Conservation (phyloP, 2,797 vertebrate genomes). For the Rhabdophis nuchalis region DNA sequence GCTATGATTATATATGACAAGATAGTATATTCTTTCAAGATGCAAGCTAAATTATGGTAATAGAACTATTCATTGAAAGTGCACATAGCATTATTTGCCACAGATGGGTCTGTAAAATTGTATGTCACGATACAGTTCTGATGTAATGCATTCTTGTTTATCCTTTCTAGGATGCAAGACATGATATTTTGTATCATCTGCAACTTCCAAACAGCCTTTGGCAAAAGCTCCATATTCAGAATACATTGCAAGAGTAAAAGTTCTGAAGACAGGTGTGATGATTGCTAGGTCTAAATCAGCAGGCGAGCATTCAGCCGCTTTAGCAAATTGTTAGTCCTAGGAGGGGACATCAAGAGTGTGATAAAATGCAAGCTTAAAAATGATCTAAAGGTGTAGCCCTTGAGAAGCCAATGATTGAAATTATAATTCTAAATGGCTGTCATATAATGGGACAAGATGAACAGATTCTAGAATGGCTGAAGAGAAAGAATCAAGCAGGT, state of each 20-base stretch:
- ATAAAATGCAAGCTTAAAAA: not conserved
- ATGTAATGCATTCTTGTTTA: not conserved
- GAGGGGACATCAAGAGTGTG: not conserved
- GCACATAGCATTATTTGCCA: not conserved
- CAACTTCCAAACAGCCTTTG: not conserved
- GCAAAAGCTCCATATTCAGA: not conserved
- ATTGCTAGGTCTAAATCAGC: not conserved
- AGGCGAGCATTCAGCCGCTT: not conserved
- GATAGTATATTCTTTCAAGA: not conserved
- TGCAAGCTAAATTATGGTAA: not conserved
- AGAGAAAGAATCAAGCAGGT: not conserved
- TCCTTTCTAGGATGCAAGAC: not conserved
- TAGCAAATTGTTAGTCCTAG: not conserved
- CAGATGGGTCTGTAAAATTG: not conserved
- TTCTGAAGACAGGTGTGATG: not conserved
- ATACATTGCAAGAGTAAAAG: not conserved
- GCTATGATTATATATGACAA: not conserved
- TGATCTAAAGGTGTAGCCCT: not conserved
- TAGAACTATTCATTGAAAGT: not conserved
- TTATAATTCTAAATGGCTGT: not conserved
- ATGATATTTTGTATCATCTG: not conserved
- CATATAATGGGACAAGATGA: not conserved
- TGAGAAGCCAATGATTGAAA: not conserved
- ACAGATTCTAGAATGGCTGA: not conserved
- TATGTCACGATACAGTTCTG: not conserved